Base-by-base conservation (phyloP, 2,797 vertebrate species). In the Xenops minutus region DNA sequence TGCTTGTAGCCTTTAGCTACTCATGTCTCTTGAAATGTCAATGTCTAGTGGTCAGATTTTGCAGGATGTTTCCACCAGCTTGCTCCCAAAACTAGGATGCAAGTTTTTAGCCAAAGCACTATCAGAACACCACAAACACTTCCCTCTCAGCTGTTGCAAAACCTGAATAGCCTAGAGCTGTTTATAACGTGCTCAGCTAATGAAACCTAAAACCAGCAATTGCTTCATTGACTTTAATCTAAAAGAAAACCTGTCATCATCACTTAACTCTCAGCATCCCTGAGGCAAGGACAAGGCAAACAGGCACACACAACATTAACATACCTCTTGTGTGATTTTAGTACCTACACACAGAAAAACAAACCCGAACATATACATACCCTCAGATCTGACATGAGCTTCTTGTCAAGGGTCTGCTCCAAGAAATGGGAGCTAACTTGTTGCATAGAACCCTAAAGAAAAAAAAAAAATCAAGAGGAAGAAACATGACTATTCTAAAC, bases 381-480 rank as follows among this genome's bases (percentile, higher is more conserved):
- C 98, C 99, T 98, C 80, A 99, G 98, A 95, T 99, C 99, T 6
- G 99, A 99, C 99, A 99, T 99, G 81, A 99, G 98, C 96, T 99
- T 99, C 98, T 99, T 99, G 94, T 99, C 99, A 88, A 99, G 95
- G 1, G 99, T 99, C 97, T 99, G 99, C 94, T 99, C 99, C 97
- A 99, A 98, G 92, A 99, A 99, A 94, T 99, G 99, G 87, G 98
- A 98, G 91, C 99, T 99, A 82, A 99, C 99, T 97, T 99, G 99
- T 89, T 98, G 98, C 99, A 99, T 99, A 3, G 99, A 99, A 17
- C 99, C 99, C 99, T 99, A 93, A 58, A 64, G 85, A n/a, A n/a
- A 23, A 36, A 44, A 32, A 27, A 15, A 9, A 62, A 41, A 61
- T 7, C 27, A 32, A 36, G 78, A 23, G 9, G 29, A 74, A 78